phyloP scores from a whole-genome alignment of 2,888 invertebrate genomes.

The Xestia rhomboidea region DNA sequence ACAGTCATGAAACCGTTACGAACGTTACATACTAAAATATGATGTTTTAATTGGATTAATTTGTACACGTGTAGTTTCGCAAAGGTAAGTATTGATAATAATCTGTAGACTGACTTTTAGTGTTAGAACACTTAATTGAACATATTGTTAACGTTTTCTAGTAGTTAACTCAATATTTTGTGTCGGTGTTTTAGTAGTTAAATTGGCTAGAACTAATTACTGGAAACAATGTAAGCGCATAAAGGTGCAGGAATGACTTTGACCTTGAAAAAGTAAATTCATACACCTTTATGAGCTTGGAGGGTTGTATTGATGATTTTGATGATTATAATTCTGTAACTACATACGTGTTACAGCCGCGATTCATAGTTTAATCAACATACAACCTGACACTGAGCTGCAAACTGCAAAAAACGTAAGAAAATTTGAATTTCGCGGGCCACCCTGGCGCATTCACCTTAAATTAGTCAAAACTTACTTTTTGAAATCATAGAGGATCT shows the following conservation, averaged over 20 bases:
- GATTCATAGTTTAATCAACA: no score
- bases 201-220: slow-evolving; percentile 27
- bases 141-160: slow-evolving; percentile 32
- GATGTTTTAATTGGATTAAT: slow-evolving; percentile 34
- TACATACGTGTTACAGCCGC: no score
- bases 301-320: no score
- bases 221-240: no score
- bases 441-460: no score
- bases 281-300: no score
- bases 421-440: no score
- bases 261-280: no score
- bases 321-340: no score
- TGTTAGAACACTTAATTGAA: slow-evolving; percentile 14
- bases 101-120: neutral
- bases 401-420: no score
- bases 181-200: slow-evolving; percentile 19
- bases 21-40: slow-evolving; percentile 14
- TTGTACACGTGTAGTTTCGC: slow-evolving; percentile 21
- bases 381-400: no score
- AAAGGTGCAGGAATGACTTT: no score
- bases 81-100: slow-evolving; percentile 8
- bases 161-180: slow-evolving; percentile 8
- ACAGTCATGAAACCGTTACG: slow-evolving; percentile 32
- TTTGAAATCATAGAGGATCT: neutral
- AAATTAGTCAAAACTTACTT: neutral